Base-by-base conservation (phyloP, 2,797 vertebrate species). In the Amniataba percoides region DNA sequence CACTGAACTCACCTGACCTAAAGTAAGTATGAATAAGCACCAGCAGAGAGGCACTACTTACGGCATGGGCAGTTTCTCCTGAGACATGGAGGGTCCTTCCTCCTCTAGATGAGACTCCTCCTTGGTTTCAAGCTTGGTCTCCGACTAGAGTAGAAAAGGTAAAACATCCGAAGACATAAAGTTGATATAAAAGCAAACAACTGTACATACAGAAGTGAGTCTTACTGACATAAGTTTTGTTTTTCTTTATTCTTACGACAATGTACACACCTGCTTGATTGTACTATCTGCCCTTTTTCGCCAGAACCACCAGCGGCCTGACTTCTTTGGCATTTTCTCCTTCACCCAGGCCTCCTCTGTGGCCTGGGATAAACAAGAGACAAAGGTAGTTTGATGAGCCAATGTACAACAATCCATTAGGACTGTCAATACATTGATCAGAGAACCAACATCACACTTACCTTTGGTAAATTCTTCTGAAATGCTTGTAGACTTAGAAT, bases 241-340 rank as follows among this genome's bases (percentile, higher is more conserved):
- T 51, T 55, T 34, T 31, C 27, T 31, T 6, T 12, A 14, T 27
- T 65, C 9, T 31, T 39, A 1, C 48, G 25, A 48, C 25, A 36
- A 67, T 14, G 0, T 52, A 5, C 78, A 74, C 89, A 99, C 98
- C 97, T 98, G 97, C 87, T 98, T 98, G 69, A 96, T 94, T 94
- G 97, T 95, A 89, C 96, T 97, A 74, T 99, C 98, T 12, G 93
- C 96, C 82, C 97, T 96, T 84, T 96, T 96, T 75, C 98, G 94
- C 98, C 98, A 99, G 94, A 99, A 99, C 98, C 98, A 99, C 98
- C 98, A 99, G 56, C 98, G 96, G 52, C 97, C 97, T 39, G 98
- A 97, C 88, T 99, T 99, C 95, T 99, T 99, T 92, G 97, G 97
- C 97, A 99, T 99, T 93, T 97, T 99, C 87, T 99, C 97, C 92